phyloP scores from a whole-genome alignment of 2,797 vertebrate species.

The Chelon auratus region DNA sequence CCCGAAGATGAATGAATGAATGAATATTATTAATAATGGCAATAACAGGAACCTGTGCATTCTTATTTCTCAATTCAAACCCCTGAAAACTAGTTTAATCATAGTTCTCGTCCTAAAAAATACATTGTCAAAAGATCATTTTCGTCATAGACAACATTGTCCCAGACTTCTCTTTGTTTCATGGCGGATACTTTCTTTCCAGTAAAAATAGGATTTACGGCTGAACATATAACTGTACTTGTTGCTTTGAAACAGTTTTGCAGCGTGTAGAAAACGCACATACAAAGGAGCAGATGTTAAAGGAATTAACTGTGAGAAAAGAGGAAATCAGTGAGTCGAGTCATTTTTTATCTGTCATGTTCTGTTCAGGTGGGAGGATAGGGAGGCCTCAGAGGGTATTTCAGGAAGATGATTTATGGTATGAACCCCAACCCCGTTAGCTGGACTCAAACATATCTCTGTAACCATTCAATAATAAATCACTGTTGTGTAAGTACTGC shows the following conservation, averaged over 20 bases:
- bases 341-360: slow-evolving; percentile 57
- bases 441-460: slow-evolving; percentile 44
- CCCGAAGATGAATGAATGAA: too few relatives aligned
- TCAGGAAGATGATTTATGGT: slow-evolving; percentile 53
- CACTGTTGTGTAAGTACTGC: slow-evolving; percentile 25
- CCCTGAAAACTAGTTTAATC: too few relatives aligned
- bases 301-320: slow-evolving; percentile 51
- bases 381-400: slow-evolving; percentile 50
- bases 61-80: too few relatives aligned
- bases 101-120: too few relatives aligned
- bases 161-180: slow-evolving; percentile 6
- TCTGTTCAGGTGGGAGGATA: slow-evolving; percentile 58
- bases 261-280: slow-evolving; percentile 18
- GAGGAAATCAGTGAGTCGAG: slow-evolving; percentile 65
- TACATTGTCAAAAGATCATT: too few relatives aligned
- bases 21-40: too few relatives aligned
- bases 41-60: too few relatives aligned
- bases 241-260: slow-evolving; percentile 26
- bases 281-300: slow-evolving; percentile 59
- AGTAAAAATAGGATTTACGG: slow-evolving; percentile 43
- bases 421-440: slow-evolving; percentile 32
- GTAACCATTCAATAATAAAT: slow-evolving; percentile 9
- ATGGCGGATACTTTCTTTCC: slow-evolving; percentile 29
- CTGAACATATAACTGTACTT: slow-evolving; percentile 14
- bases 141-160: too few relatives aligned